Conservation (phyloP, 2,888 invertebrate genomes). For the Malacosoma neustria region DNA sequence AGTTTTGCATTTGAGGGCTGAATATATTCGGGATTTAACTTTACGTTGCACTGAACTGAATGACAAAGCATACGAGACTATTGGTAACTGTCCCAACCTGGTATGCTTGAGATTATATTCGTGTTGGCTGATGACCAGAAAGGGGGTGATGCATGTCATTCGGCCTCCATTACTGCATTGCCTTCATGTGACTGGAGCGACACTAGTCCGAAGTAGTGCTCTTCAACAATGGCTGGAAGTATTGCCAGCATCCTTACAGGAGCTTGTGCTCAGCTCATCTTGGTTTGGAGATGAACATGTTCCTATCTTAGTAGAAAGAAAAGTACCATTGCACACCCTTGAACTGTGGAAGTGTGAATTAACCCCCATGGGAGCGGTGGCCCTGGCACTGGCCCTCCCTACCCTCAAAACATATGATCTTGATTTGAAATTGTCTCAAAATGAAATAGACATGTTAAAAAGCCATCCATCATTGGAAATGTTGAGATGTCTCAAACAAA, state of each 20-base stretch:
- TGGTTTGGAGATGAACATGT: slow-evolving; percentile 19
- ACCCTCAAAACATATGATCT: background rate
- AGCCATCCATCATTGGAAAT: background rate
- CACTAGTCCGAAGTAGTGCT: slow-evolving; percentile 18
- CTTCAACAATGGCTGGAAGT: background rate
- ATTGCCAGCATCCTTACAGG: slow-evolving; percentile 13
- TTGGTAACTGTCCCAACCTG: slow-evolving; percentile 20
- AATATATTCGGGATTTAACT: slow-evolving; percentile 22
- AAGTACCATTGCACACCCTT: slow-evolving; percentile 13
- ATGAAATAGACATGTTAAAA: background rate
- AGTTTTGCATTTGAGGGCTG: slow-evolving; percentile 13
- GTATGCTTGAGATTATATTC: slow-evolving; percentile 23
- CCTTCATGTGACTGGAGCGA: slow-evolving; percentile 28
- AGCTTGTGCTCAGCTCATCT: slow-evolving; percentile 19
- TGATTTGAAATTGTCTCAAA: background rate
- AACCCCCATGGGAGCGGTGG: slow-evolving; percentile 6
- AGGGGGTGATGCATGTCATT: slow-evolving; percentile 13
- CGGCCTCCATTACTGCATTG: slow-evolving; percentile 13
- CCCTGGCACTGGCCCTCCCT: slow-evolving; percentile 11
- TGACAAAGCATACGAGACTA: slow-evolving; percentile 17
- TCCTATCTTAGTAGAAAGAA: slow-evolving; percentile 4
- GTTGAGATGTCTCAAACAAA: background rate
- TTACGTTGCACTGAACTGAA: slow-evolving; percentile 24
- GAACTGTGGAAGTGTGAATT: slow-evolving; percentile 21
- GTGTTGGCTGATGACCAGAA: slow-evolving; percentile 24